Percentiles rank a stretch among this genome's conserved stretches.
Conservation (phyloP, 2,888 invertebrate genomes). For the Pandemis cinnamomeana region DNA sequence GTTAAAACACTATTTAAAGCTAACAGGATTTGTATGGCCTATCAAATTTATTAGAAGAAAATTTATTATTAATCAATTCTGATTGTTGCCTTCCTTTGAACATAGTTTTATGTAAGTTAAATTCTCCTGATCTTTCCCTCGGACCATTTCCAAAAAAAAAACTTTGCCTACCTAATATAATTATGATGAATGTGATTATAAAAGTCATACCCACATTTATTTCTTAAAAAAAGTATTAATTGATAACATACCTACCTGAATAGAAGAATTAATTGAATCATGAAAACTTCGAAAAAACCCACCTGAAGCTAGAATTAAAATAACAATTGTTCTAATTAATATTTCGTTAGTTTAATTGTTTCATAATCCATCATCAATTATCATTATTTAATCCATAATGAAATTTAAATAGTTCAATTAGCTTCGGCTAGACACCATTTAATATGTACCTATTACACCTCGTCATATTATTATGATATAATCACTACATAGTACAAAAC, state of each 20-base stretch:
- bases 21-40: background rate
- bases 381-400: background rate
- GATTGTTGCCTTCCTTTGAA: background rate
- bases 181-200: too few species aligned
- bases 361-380: background rate
- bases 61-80: background rate
- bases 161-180: too few species aligned
- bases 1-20: background rate
- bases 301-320: background rate
- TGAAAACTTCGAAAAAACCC: background rate
- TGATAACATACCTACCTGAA: background rate
- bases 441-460: too few species aligned
- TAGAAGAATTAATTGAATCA: background rate
- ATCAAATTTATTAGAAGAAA: background rate
- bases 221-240: background rate
- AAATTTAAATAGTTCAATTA: background rate
- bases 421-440: background rate
- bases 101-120: background rate
- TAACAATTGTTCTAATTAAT: background rate
- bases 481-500: too few species aligned
- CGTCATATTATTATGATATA: too few species aligned
- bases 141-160: too few species aligned
- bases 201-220: background rate
- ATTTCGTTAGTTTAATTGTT: background rate
- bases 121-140: too few species aligned